Base-by-base conservation (phyloP, 1,140 invertebrate species). In the Neodiprion fabricii region DNA sequence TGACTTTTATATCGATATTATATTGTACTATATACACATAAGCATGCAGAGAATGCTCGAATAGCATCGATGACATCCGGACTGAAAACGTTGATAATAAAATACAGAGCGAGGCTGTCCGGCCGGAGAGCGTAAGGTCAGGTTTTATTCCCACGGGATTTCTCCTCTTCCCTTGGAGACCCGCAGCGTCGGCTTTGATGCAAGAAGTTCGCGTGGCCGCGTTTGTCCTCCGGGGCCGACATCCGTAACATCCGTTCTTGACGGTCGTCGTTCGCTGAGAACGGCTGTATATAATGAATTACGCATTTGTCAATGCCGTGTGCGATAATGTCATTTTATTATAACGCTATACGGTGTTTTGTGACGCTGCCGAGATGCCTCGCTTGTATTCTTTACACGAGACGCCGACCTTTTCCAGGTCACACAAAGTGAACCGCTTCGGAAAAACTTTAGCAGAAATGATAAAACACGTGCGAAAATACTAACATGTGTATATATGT, bases 81-180 rank as follows among this genome's bases (percentile, higher is more conserved):
- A 17, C 53, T 5, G 11, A 9, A 17, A 61, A 14, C 53, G n/a
- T 61, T 61, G 53, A 61, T 61, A 14, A 61, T 61, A 61, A 61
- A 61, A 61, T 61, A 61, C n/a, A 9, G 0, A 17, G 53, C 11
- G 53, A 61, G 11, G 28, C 28, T 40, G 28, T 40, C 28, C 28
- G 28, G 28, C 28, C 28, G 5, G 28, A 40, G 53, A 82, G 81
- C 82, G 67, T 78, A 77, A 83, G 83, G 84, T 85, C 81, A 83
- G 78, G 82, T 83, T 83, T 84, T 81, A 79, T 81, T 81, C 81
- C 79, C 80, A 84, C 79, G 83, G 79, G 81, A 83, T 80, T 74
- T 76, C 67, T 50, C 48, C 12, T 14, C 67, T 67, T 40, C 28
- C 28, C 28, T 2, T 40, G 28, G 28, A 40, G 28, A 40, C 28